Evolutionary conservation across 2,888 invertebrate genomes (phyloP), one percentile per base, ranked within the genome.

Genomic region (Lasioglossum calceatum): DNA sequence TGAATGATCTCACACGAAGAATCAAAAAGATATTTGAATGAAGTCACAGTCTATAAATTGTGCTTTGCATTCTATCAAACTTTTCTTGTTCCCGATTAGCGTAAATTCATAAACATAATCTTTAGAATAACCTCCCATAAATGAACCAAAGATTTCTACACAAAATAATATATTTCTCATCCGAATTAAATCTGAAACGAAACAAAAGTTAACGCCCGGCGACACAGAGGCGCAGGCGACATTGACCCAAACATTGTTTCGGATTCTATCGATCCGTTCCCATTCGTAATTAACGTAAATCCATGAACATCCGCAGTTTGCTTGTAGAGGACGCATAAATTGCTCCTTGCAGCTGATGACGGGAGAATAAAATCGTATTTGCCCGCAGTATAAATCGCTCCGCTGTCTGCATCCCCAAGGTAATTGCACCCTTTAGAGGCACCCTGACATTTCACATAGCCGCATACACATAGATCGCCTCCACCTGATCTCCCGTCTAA

Each of bases 401-500:
- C 2, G n/a, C 27, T 32, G 72, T 23, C 44, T 23, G 54, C n/a
- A 58, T 42, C 44, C 39, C 39, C 23, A 54, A 50, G 64, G 72
- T 84, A 84, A 85, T 85, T 74, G 39, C 74, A 78, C 36, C 85
- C 67, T 75, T 58, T 32, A 74, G 16, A 54, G 58, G 73, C 83
- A 84, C 77, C 74, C 81, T 87, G 87, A 87, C 84, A 91, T 90
- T 91, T 89, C 54, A 16, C 75, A 64, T 54, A 32, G 16, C 75
- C 79, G 19, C 79, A 64, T 64, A 64, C 32, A 64, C 79, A 32
- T 36, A 54, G 64, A 47, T 54, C 27, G 23, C 64, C 58, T 19
- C 14, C 23, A 54, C 77, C 39, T 47, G 79, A 67, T 77, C 27
- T 79, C 70, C 32, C 42, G 23, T 44, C 32, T 80, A 84, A 89